Conservation (phyloP, 2,797 vertebrate species). For the Rhabdophis nuchalis region DNA sequence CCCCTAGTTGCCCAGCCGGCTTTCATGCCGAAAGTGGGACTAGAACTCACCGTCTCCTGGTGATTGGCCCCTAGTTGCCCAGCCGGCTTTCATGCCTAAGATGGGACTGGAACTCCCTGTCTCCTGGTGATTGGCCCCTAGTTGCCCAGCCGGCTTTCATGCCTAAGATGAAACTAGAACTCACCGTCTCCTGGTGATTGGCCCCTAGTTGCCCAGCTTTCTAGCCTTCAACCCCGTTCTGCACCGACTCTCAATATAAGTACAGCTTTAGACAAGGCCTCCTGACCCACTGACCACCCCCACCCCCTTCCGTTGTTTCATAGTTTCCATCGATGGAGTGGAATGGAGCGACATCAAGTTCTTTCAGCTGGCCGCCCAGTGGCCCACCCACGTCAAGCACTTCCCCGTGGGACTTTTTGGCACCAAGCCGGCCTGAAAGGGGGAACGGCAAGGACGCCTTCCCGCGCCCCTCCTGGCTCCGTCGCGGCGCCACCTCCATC, state of each 20-base stretch:
- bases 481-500: neutral
- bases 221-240: too few species aligned
- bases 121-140: too few species aligned
- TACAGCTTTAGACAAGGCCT: neutral
- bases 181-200: too few species aligned
- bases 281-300: neutral
- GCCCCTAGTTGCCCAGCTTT: too few species aligned
- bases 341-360: slow-evolving; percentile 96
- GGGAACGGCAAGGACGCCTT: neutral
- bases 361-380: slow-evolving; percentile 93
- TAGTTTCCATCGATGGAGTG: slow-evolving; percentile 88
- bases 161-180: too few species aligned
- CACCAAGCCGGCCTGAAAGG: slow-evolving; percentile 76
- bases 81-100: too few species aligned
- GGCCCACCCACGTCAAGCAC: slow-evolving; percentile 93
- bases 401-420: slow-evolving; percentile 88
- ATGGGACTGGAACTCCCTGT: too few species aligned
- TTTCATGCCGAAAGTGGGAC: too few species aligned
- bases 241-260: neutral
- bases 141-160: too few species aligned
- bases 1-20: too few species aligned
- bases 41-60: too few species aligned
- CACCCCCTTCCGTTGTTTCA: neutral
- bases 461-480: neutral
- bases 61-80: too few species aligned